Conservation (phyloP, 2,888 invertebrate species). For the Magallana nippona region DNA sequence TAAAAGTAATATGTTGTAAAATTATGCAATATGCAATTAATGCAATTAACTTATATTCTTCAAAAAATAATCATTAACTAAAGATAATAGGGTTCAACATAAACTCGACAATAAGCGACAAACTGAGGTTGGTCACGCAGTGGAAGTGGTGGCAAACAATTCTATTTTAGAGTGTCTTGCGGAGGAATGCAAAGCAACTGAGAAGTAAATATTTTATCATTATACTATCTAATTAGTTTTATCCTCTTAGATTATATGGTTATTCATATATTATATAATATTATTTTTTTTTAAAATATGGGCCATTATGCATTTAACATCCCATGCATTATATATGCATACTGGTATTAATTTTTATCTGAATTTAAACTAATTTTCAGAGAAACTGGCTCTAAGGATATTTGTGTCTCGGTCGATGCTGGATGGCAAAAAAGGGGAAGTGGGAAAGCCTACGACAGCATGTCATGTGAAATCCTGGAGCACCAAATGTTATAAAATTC, state of each 20-base stretch:
- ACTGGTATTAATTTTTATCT: not conserved
- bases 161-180: not conserved
- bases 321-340: not conserved
- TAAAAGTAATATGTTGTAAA: too few species aligned
- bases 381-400: not conserved
- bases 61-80: too few species aligned
- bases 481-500: not conserved
- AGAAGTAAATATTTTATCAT: not conserved
- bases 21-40: too few species aligned
- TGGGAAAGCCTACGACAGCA: slow-evolving; percentile 50
- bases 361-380: not conserved
- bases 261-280: too few species aligned
- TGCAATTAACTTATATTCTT: too few species aligned
- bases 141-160: not conserved
- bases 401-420: slow-evolving; percentile 44
- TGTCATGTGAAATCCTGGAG: slow-evolving; percentile 38
- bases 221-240: not conserved
- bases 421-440: slow-evolving; percentile 52
- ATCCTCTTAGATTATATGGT: too few species aligned
- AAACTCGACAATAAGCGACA: not conserved
- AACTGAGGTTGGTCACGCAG: not conserved
- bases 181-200: not conserved
- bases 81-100: not conserved
- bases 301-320: too few species aligned
- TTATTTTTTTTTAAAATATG: too few species aligned